Percentiles rank a stretch among this genome's conserved stretches.
phyloP scores from a whole-genome alignment of 1,140 invertebrate species.

The Caenorhabditis latens region DNA sequence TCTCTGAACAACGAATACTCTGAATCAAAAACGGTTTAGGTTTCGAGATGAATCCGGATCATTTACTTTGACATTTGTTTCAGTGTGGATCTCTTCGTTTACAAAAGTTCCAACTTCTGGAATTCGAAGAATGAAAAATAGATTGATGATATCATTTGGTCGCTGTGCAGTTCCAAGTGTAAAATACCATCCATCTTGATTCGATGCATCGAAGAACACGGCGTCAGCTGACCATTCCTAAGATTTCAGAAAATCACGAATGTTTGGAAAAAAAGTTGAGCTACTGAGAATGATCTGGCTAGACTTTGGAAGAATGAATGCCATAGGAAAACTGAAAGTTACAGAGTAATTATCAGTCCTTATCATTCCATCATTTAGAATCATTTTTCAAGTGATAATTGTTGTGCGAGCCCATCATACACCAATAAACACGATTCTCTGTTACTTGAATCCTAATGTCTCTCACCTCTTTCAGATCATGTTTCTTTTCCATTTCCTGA shows the following conservation, averaged over 20 bases:
- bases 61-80: slow-evolving; percentile 69
- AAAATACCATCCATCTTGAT: slow-evolving; percentile 70
- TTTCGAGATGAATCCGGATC: background rate
- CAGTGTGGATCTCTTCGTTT: slow-evolving; percentile 66
- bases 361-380: too few relatives aligned
- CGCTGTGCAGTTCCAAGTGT: slow-evolving; percentile 74
- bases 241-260: background rate
- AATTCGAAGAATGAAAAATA: slow-evolving; percentile 72
- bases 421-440: too few relatives aligned
- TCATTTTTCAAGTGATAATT: too few relatives aligned
- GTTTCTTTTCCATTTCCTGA: slow-evolving; percentile 66
- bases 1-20: slow-evolving; percentile 53
- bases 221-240: slow-evolving; percentile 65
- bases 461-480: slow-evolving; percentile 54
- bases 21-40: background rate
- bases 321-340: too few relatives aligned
- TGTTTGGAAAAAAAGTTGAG: too few relatives aligned
- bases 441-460: background rate
- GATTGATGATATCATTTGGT: slow-evolving; percentile 69
- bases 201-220: slow-evolving; percentile 72
- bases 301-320: too few relatives aligned
- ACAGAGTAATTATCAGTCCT: too few relatives aligned
- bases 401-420: too few relatives aligned
- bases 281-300: too few relatives aligned
- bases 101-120: slow-evolving; percentile 72